phyloP scores from a whole-genome alignment of 2,113 vertebrate species.

The Rallus limicola region DNA sequence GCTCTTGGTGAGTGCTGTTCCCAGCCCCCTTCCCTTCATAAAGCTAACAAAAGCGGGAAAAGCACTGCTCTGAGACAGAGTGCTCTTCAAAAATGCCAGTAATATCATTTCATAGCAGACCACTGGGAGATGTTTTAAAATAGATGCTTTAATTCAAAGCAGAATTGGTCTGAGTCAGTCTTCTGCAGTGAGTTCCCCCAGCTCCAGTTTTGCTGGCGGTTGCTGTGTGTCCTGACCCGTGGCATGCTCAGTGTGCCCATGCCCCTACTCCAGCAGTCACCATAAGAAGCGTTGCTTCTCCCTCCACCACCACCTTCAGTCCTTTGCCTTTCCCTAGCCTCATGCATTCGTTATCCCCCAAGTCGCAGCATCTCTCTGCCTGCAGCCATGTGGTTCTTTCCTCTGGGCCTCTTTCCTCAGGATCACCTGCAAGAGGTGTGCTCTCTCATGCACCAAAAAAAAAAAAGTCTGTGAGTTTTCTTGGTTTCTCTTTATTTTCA shows the following conservation, averaged over 20 bases:
- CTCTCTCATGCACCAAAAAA: not conserved
- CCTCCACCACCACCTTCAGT: fast-evolving
- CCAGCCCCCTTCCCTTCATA: not conserved
- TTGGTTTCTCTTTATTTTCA: not conserved
- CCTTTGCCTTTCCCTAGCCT: not conserved
- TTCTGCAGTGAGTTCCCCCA: not conserved
- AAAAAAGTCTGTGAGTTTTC: not conserved
- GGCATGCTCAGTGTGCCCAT: fast-evolving
- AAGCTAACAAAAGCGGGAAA: not conserved
- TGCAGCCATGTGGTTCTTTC: not conserved
- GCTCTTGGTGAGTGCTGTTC: not conserved
- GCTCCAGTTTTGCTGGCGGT: not conserved
- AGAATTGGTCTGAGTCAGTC: not conserved
- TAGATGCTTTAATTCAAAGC: constrained; percentile 50
- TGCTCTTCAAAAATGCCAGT: not conserved
- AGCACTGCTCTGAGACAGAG: not conserved
- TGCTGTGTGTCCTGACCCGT: not conserved
- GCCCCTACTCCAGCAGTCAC: not conserved
- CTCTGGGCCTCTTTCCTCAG: not conserved
- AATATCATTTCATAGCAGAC: not conserved
- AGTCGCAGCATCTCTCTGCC: not conserved
- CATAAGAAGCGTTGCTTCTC: fast-evolving
- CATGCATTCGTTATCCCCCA: fast-evolving
- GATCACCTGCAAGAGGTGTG: not conserved
- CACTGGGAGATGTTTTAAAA: constrained; percentile 1